Percentiles rank a stretch among this genome's conserved stretches.
Conservation (phyloP, 2,797 vertebrate species). For the Coccyzus lansbergi region DNA sequence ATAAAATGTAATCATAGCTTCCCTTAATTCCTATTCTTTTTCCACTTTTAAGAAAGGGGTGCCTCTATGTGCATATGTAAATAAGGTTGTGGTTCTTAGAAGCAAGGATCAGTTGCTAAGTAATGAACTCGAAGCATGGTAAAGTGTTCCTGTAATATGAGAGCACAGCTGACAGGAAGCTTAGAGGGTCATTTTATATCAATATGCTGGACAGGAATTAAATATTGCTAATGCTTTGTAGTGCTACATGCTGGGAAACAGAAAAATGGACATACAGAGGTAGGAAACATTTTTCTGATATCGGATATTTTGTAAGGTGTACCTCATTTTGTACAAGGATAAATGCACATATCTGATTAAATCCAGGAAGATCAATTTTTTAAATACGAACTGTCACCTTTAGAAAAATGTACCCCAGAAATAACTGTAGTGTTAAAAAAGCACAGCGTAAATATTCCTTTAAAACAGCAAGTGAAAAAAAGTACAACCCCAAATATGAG, state of each 20-base stretch:
- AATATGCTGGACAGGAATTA: neutral
- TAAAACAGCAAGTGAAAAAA: neutral
- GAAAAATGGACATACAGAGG: neutral
- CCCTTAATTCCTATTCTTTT: neutral
- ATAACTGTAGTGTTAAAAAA: neutral
- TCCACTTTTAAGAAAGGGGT: neutral
- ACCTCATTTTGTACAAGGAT: neutral
- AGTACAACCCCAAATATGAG: neutral
- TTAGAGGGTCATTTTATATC: slow-evolving; percentile 3
- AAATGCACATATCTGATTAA: neutral
- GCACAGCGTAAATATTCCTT: neutral
- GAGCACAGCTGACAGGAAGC: neutral
- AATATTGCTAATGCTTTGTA: neutral
- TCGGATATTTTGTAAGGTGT: neutral
- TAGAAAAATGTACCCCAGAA: neutral
- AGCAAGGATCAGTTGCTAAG: slow-evolving; percentile 26
- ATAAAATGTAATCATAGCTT: neutral
- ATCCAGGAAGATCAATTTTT: neutral
- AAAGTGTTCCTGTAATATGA: neutral
- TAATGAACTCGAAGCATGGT: neutral
- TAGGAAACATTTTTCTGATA: neutral
- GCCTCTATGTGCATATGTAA: neutral
- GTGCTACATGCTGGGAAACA: neutral
- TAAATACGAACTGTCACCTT: neutral
- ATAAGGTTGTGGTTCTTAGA: slow-evolving; percentile 7